These are phyloP conservation scores for Lamellibrachia luymesi DNA, from an alignment of 1,140 invertebrate genomes.

Conservation along the genomic window DNA sequence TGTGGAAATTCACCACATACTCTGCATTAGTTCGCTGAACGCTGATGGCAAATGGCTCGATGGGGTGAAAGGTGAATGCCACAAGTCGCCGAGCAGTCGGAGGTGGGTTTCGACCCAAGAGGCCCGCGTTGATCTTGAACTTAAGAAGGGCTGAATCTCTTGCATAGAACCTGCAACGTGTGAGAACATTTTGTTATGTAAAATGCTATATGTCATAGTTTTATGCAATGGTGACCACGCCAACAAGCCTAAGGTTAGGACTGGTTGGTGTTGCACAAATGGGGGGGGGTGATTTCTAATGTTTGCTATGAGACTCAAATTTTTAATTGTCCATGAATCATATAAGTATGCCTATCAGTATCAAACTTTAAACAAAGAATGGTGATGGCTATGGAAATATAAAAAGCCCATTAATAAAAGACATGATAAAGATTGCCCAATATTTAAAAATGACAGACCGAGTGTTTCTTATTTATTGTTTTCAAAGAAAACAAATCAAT, in stretches of 20 bases:
- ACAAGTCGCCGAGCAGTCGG: conserved; percentile 75
- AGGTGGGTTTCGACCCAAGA: conserved; percentile 62
- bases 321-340: not conserved
- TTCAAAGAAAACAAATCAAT: no score
- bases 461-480: no score
- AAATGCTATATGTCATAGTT: not conserved
- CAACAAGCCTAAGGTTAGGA: no score
- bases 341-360: not conserved
- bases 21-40: conserved; percentile 93
- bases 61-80: conserved; percentile 97
- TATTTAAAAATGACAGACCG: no score
- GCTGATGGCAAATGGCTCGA: conserved; percentile 92
- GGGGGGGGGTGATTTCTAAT: no score
- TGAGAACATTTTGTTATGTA: not conserved
- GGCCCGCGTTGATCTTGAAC: conserved; percentile 82
- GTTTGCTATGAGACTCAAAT: not conserved
- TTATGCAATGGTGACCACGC: no score
- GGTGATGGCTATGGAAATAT: not conserved
- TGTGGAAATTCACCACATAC: conserved; percentile 94
- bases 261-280: no score
- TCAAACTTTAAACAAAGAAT: not conserved
- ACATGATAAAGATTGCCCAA: no score
- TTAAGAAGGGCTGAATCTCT: conserved; percentile 85
- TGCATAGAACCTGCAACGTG: conserved; percentile 76
- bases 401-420: not conserved